Evolutionary conservation across 1,140 invertebrate species (phyloP), one percentile per base, ranked within the genome.

Genomic region (Medauroidea extradentata): DNA sequence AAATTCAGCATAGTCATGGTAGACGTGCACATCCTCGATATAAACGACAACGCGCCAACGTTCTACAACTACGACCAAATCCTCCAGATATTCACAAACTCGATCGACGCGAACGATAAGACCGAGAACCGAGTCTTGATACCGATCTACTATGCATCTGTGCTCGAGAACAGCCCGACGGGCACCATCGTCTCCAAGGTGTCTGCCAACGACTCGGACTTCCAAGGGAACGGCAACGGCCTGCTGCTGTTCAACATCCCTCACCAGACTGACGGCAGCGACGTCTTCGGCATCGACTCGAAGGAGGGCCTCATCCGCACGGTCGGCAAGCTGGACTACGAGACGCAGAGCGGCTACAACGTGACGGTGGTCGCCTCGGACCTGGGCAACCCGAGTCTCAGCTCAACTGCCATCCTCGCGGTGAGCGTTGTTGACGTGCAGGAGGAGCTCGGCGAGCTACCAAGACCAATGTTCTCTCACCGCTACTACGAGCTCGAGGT

Each of bases 131-230:
- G 59, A 11, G 27, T 68, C 42, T 23, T 59, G 0, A 48, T 86
- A 9, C 88, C 89, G 1, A 77, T 91, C 5, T 92, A 90, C 64
- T 84, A 83, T 61, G 82, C 85, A 0, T 82, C 83, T 7, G 69
- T 89, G 19, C 76, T 83, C 51, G 86, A 91, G 67, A 86, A 88
- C 67, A 81, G 79, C 13, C 81, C 83, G 1, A 77, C 86, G 1
- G 88, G 88, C 16, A 85, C 84, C 5, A 77, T 82, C 11, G 83
- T 93, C 0, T 81, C 81, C 2, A 81, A 81, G 72, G 82, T 96
- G 2, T 83, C 81, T 55, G 93, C 92, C 0, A 91, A 91, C 46
- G 93, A 96, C 74, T 83, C 85, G 0, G 93, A 96, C 71, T 89
- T 87, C 66, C 78, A 84, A 25, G 86, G 85, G 0, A 93, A 94